These are phyloP conservation scores for Zaprionus vittiger DNA, from an alignment of 1,140 invertebrate genomes.

Conservation along the genomic window DNA sequence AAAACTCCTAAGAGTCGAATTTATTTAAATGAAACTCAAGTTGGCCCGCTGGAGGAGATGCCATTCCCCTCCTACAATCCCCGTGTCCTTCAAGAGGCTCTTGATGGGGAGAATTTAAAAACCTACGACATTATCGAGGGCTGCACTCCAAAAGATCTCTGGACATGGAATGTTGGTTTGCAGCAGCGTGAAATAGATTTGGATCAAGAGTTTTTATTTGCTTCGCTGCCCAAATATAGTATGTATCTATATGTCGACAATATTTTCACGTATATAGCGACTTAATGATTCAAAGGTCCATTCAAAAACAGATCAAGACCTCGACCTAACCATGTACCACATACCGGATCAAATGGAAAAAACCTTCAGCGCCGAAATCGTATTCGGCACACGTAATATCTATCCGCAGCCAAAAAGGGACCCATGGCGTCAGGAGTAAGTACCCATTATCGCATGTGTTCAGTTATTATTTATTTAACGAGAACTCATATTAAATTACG, in stretches of 20 bases:
- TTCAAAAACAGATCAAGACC: slow-evolving; percentile 58
- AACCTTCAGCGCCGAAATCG: slow-evolving; percentile 75
- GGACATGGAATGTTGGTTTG: slow-evolving; percentile 76
- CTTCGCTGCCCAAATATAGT: slow-evolving; percentile 71
- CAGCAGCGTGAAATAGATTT: slow-evolving; percentile 64
- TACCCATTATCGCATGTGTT: neutral
- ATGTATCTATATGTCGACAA: slow-evolving; percentile 3
- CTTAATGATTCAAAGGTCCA: slow-evolving; percentile 25
- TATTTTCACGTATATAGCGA: neutral
- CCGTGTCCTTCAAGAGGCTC: slow-evolving; percentile 64
- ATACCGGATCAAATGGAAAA: slow-evolving; percentile 73
- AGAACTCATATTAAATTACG: no score
- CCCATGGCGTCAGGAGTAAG: slow-evolving; percentile 35
- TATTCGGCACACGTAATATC: slow-evolving; percentile 70
- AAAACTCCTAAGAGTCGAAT: slow-evolving; percentile 80
- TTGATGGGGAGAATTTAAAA: slow-evolving; percentile 67
- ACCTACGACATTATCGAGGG: slow-evolving; percentile 75
- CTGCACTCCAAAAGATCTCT: slow-evolving; percentile 64
- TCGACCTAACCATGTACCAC: slow-evolving; percentile 65
- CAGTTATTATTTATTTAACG: no score
- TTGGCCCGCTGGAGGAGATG: slow-evolving; percentile 67
- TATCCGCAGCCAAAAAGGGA: slow-evolving; percentile 56
- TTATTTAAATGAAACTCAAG: slow-evolving; percentile 72
- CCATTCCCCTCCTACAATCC: slow-evolving; percentile 74
- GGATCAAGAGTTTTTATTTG: slow-evolving; percentile 64